Base-by-base conservation (phyloP, 2,113 vertebrate species). In the Oncorhynchus clarkii region DNA sequence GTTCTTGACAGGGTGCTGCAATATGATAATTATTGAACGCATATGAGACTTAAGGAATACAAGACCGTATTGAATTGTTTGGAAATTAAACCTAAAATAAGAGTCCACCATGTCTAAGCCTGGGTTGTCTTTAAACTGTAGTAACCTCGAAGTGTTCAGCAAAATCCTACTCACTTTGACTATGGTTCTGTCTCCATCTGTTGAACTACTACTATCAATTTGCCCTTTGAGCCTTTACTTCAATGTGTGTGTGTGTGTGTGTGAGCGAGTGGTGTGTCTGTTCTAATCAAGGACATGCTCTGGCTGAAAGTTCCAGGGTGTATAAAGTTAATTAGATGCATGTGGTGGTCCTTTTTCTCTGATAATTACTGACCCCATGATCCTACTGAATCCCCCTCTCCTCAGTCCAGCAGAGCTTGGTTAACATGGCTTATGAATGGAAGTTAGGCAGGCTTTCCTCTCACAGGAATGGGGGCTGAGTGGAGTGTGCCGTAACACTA, bases 351-450 rank as follows among this genome's bases (percentile, higher is more conserved):
- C n/a, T 24, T 62, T 22, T 45, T 62, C 16, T 22, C 20, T 9
- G 59, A 62, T 62, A 62, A 24, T 22, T 11, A 11, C 6, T 22
- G 5, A 22, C n/a, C n/a, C 18, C 59, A 62, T 24, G 59, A 62
- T 62, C 59, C n/a, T n/a, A 22, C 59, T 62, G 13, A 48, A 39
- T 29, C 5, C 13, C 39, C 51, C 65, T 29, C 71, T 66, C 12
- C 59, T 62, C n/a, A 22, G 59, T 3, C 59, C n/a, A 62, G 59
- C n/a, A 62, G 59, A 62, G n/a, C n/a, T 12, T 11, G n/a, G 1
- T 62, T 62, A 62, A 62, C 59, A 22, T 62, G 59, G n/a, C 59
- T 62, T 62, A 62, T n/a, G n/a, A 62, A 62, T 62, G 59, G n/a
- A 7, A 62, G 59, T 24, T 54, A 14, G 3, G 49, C 49, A 14